Evolutionary conservation across 2,797 vertebrate species (phyloP).

Genomic region (Carduelis carduelis): DNA sequence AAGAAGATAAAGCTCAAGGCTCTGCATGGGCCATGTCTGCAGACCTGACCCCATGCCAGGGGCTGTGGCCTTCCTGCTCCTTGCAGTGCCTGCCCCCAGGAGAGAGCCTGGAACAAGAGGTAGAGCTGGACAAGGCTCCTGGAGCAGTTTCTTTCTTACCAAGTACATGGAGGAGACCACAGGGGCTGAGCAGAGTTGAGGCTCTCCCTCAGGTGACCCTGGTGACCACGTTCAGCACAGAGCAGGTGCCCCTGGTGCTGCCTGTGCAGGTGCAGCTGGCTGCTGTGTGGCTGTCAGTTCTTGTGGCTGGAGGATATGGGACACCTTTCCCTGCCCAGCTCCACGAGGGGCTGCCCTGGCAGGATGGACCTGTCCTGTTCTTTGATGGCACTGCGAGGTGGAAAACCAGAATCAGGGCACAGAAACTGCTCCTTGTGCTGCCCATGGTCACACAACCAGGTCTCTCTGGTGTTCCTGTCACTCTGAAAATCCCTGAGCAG

Average conservation of each 20-base stretch:
- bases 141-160: neutral
- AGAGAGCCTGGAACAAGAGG: too few species aligned
- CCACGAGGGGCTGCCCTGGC: neutral
- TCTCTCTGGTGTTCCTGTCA: neutral
- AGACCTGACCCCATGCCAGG: rapidly evolving
- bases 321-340: too few species aligned
- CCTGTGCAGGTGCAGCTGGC: rapidly evolving
- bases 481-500: neutral
- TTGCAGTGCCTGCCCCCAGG: rapidly evolving
- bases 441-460: neutral
- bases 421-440: rapidly evolving
- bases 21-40: neutral
- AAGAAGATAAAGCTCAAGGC: neutral
- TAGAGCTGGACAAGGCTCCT: neutral
- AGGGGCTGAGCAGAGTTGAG: rapidly evolving
- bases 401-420: neutral
- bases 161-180: neutral
- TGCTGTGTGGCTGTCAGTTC: rapidly evolving
- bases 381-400: neutral
- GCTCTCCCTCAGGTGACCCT: neutral
- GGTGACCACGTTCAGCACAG: rapidly evolving
- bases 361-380: neutral
- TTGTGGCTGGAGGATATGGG: too few species aligned
- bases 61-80: neutral
- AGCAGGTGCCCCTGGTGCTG: rapidly evolving